A percentile compares a stretch with the other conserved stretches of the same genome.
Conservation (phyloP, 53 echinoderm and acorn worm genomes). For the Mesocentrotus franciscanus region DNA sequence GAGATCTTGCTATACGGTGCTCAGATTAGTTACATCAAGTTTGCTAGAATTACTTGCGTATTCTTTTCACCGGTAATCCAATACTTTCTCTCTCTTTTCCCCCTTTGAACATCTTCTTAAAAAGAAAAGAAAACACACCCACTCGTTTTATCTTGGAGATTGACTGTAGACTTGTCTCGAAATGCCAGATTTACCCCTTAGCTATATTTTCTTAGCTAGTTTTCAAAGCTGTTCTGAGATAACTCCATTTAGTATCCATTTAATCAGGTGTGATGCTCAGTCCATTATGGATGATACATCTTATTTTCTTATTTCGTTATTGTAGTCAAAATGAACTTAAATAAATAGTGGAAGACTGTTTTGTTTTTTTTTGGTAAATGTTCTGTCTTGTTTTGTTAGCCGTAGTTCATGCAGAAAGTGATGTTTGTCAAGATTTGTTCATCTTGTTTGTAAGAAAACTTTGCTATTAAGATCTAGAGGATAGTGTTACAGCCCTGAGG, state of each 20-base stretch:
- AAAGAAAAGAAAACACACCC: conserved; percentile 38
- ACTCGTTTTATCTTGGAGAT: conserved; percentile 15
- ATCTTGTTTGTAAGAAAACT: conserved; percentile 3
- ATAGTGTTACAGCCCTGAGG: conserved; percentile 13
- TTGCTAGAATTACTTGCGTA: not conserved
- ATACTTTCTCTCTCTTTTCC: conserved; percentile 14
- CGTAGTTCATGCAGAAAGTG: not conserved
- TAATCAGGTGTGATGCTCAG: conserved; percentile 9
- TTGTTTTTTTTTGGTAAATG: not conserved
- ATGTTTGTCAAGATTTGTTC: conserved; percentile 39
- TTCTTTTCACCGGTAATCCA: not conserved
- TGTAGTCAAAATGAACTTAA: conserved; percentile 12
- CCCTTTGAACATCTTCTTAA: not conserved
- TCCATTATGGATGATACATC: conserved; percentile 27
- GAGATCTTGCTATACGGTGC: not conserved
- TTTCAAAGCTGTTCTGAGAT: not conserved
- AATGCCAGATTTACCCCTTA: conserved; percentile 34
- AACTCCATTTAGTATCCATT: not conserved
- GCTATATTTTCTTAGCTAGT: conserved; percentile 22
- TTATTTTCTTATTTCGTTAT: not conserved
- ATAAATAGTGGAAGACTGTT: not conserved
- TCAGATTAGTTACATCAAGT: not conserved
- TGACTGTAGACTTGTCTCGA: conserved; percentile 26
- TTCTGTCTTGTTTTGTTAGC: conserved; percentile 18
- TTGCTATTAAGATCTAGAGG: conserved; percentile 12